Evolutionary conservation across 2,113 vertebrate species (phyloP), one percentile per base, ranked within the genome.

Genomic region (Sinocyclocheilus anshuiensis): DNA sequence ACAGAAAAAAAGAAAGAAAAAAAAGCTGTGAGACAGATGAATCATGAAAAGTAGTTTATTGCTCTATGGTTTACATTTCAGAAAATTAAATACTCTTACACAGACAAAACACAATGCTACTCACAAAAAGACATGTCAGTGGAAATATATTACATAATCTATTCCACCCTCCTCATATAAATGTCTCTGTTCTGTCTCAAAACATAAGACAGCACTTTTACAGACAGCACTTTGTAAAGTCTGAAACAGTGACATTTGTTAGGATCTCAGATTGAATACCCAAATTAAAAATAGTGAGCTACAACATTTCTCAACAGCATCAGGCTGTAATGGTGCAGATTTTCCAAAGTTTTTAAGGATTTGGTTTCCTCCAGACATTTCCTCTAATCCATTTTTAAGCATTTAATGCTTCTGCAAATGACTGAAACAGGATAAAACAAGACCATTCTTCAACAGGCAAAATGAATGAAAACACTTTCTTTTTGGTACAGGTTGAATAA

Each of bases 31-130:
- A 36, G 4, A 36, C 4, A 24, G n/a, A 36, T 48, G 11, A 81
- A 59, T 86, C 76, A 86, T 86, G 55, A 90, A 90, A 90, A 86
- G 88, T 91, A 83, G 39, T 94, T 94, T 94, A 94, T 92, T 94
- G 86, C 88, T 86, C 88, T 88, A 74, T 83, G 53, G 89, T 77
- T 86, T 12, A 90, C 85, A 87, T 88, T 79, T 88, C 50, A 79
- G 88, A 86, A 90, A 88, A 92, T 92, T 89, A 94, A 94, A 92
- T 90, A 92, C 83, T 89, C 90, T 81, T 76, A 20, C 53, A 85
- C 84, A 89, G 81, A 87, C 45, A 89, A 80, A 90, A 86, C 74
- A 67, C 36, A 87, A 72, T 89, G 87, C 50, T 83, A 24, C 26
- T 79, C 81, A 77, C 24, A 71, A 53, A 79, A 80, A 57, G 4